Percentiles rank a stretch among this genome's conserved stretches.
Evolutionary conservation across 2,113 vertebrate genomes (phyloP).

Genomic region (Sander vitreus): DNA sequence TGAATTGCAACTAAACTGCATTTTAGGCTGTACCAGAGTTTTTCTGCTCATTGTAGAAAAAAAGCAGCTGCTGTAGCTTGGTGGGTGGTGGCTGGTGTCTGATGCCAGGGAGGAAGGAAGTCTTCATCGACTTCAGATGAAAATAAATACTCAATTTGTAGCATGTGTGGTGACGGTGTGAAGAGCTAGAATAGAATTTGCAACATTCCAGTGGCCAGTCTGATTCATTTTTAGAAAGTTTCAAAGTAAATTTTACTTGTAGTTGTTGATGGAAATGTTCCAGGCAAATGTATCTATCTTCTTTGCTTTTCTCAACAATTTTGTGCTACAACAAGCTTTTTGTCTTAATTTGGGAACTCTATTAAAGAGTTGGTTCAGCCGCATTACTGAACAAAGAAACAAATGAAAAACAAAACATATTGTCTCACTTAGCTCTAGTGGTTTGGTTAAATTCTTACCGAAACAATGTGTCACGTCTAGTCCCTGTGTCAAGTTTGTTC

Average conservation of each 20-base stretch:
- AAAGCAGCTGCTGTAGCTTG: conserved; percentile 11
- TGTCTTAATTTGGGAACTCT: neutral
- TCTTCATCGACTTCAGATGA: conserved; percentile 59
- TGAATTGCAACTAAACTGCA: neutral
- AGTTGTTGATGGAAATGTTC: neutral
- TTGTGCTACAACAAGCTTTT: neutral
- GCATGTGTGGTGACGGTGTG: neutral
- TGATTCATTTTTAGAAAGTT: neutral
- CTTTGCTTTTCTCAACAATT: neutral
- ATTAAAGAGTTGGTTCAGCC: neutral
- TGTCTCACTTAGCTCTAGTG: neutral
- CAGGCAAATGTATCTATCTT: neutral
- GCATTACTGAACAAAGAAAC: neutral
- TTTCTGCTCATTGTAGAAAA: neutral
- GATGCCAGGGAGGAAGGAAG: conserved; percentile 71
- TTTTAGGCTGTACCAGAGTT: neutral
- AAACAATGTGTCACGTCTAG: neutral
- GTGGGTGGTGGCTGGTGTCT: conserved; percentile 36
- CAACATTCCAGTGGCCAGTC: neutral
- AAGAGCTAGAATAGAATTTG: conserved; percentile 1
- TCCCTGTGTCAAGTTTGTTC: too few relatives aligned
- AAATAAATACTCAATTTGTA: conserved; percentile 75
- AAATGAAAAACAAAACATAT: neutral
- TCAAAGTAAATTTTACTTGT: neutral
- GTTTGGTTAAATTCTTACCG: neutral